Evolutionary conservation across 2,113 vertebrate species (phyloP).

Genomic region (Pteruthius melanotis): DNA sequence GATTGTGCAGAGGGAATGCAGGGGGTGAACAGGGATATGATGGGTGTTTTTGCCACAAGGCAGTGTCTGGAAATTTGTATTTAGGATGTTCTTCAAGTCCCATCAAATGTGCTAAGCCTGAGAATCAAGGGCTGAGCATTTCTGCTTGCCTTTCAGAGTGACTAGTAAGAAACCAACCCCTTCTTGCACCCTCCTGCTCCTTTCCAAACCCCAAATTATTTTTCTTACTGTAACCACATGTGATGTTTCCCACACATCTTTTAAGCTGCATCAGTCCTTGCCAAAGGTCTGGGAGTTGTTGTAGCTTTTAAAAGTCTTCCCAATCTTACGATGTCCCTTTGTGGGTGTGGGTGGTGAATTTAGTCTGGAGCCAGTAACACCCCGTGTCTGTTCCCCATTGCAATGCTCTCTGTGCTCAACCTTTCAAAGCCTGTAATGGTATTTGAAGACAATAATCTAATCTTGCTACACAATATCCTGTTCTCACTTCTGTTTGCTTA

Average conservation of each 20-base stretch:
- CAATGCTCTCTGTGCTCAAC: fast-evolving
- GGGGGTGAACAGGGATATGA: too few relatives aligned
- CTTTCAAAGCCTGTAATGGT: not conserved
- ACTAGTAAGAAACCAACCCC: not conserved
- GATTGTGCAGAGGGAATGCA: not conserved
- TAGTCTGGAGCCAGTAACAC: fast-evolving
- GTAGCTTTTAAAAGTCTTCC: not conserved
- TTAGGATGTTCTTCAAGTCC: not conserved
- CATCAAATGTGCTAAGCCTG: fast-evolving
- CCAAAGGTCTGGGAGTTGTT: not conserved
- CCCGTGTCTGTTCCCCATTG: not conserved
- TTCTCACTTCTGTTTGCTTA: not conserved
- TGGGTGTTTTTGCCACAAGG: not conserved
- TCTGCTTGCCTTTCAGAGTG: not conserved
- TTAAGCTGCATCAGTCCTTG: not conserved
- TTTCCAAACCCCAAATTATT: not conserved
- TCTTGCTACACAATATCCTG: not conserved
- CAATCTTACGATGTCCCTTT: fast-evolving
- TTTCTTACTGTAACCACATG: not conserved
- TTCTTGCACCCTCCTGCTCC: fast-evolving
- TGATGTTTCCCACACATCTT: not conserved
- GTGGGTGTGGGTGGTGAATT: not conserved
- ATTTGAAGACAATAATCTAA: not conserved
- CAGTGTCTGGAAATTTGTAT: not conserved
- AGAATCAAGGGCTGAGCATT: not conserved